phyloP scores from a whole-genome alignment of 2,797 vertebrate genomes.

The Gallinago stenura region DNA sequence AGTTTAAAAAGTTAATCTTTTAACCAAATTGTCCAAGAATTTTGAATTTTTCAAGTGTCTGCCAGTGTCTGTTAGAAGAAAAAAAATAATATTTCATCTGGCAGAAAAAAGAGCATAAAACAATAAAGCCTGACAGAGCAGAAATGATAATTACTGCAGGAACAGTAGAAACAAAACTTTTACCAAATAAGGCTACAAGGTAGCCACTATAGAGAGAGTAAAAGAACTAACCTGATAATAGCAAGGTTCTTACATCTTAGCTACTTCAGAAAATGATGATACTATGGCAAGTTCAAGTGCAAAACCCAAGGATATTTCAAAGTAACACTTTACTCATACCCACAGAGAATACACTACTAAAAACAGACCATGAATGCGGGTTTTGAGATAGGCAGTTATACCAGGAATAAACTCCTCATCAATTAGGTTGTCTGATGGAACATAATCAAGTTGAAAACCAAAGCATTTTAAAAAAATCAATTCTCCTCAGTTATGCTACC shows the following conservation, averaged over 20 bases:
- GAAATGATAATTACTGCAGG: slow-evolving; percentile 76
- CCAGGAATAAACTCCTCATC: background rate
- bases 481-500: background rate
- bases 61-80: slow-evolving; percentile 60
- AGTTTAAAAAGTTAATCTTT: slow-evolving; percentile 47
- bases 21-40: slow-evolving; percentile 33
- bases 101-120: slow-evolving; percentile 63
- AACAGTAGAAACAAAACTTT: slow-evolving; percentile 69
- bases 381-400: background rate
- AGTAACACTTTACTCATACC: background rate
- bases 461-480: background rate
- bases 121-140: slow-evolving; percentile 73
- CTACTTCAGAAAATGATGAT: slow-evolving; percentile 36
- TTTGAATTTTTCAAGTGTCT: slow-evolving; percentile 54
- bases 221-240: slow-evolving; percentile 51
- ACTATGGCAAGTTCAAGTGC: background rate
- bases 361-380: background rate
- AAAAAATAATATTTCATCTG: slow-evolving; percentile 54
- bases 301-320: background rate
- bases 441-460: background rate
- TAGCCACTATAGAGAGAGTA: slow-evolving; percentile 1
- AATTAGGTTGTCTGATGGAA: background rate
- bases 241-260: slow-evolving; percentile 29
- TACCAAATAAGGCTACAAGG: slow-evolving; percentile 77
- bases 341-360: background rate